Evolutionary conservation across 1,140 invertebrate genomes (phyloP), one percentile per base, ranked within the genome.

Genomic region (Rhyzopertha dominica): DNA sequence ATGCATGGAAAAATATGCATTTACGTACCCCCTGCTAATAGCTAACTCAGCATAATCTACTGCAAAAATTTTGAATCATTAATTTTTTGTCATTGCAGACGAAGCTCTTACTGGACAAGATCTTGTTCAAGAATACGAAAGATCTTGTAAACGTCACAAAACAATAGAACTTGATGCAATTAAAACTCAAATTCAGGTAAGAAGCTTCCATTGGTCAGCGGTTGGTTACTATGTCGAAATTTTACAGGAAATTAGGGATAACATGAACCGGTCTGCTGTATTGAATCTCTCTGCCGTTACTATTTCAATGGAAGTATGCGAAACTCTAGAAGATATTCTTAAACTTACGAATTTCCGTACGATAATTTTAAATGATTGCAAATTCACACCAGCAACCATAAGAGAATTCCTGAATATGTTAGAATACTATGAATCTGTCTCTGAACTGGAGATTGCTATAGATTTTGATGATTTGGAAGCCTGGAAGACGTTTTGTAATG

Each of bases 321-420:
- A 65, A 42, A 65, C 61, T 8, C 38, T 63, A 13, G 62, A 65
- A 29, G 58, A 62, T 35, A 23, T 65, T n/a, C 44, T 65, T 8
- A 61, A 59, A 49, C 49, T 65, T 8, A 24, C 55, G 0, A 63
- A 60, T 43, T 65, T 65, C 36, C 46, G 54, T 25, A 60, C 46
- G 12, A 40, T 65, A 19, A 49, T 51, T 9, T 50, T 65, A 23
- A 47, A 52, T 26, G 61, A 62, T 39, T 61, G 59, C 26, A 52
- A 52, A 43, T 62, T 63, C 37, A 55, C 49, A 12, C 18, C 47
- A 7, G 50, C 56, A 24, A 62, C 59, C n/a, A 56, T 63, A 32
- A 58, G 45, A 13, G 62, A 63, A 48, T 57, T 65, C 23, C 43
- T 65, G 7, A 53, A 63, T 37, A 57, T 62, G 47, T 29, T 65